Percentiles rank a stretch among this genome's conserved stretches.
Evolutionary conservation across 1,140 invertebrate genomes (phyloP).

Genomic region (Rhopalosiphum padi): DNA sequence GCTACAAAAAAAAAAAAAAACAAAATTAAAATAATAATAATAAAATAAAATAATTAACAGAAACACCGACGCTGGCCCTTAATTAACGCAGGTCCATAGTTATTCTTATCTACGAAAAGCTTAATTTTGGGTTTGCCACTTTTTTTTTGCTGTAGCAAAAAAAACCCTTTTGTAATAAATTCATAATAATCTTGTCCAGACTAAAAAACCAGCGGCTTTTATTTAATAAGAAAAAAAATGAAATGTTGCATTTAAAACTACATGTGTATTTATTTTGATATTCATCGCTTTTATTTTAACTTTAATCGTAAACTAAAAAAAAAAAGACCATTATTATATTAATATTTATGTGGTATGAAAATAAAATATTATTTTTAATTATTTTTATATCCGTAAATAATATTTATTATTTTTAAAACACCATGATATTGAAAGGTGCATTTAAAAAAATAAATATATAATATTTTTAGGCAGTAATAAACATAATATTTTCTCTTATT

Average conservation of each 20-base stretch:
- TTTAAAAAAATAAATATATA: background rate
- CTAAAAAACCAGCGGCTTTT: background rate
- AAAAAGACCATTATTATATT: background rate
- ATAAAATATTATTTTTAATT: background rate
- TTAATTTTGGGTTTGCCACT: constrained; percentile 49
- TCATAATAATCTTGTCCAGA: constrained; percentile 32
- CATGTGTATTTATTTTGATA: constrained; percentile 28
- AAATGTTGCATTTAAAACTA: constrained; percentile 22
- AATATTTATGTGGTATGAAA: background rate
- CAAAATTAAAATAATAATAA: constrained; percentile 29
- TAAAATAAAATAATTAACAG: constrained; percentile 57
- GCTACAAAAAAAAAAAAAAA: constrained; percentile 18
- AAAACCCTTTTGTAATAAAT: constrained; percentile 50
- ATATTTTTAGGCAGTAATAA: background rate
- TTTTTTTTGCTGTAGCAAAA: constrained; percentile 33
- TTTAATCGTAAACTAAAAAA: background rate
- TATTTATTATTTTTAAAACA: background rate
- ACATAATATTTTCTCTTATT: background rate
- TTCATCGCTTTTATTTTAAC: constrained; percentile 12
- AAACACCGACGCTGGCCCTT: constrained; percentile 36
- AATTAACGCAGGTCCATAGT: constrained; percentile 45
- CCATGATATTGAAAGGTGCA: background rate
- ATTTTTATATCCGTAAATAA: background rate
- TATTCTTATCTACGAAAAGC: constrained; percentile 51
- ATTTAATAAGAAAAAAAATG: constrained; percentile 20